Evolutionary conservation across 2,888 invertebrate genomes (phyloP), one percentile per base, ranked within the genome.

Genomic region (Mimachlamys varia): DNA sequence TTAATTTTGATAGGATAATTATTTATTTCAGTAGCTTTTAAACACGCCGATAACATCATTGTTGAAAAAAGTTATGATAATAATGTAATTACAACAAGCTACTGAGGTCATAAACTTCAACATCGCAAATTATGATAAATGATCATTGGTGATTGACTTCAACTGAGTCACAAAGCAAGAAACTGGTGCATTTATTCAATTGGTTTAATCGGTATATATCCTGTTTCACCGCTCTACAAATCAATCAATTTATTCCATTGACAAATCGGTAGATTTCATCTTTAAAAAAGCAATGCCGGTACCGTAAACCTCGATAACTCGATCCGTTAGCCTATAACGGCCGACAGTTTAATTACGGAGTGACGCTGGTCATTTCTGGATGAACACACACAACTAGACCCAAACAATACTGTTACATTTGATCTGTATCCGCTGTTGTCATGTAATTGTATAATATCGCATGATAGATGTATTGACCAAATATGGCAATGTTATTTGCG

Each of bases 401-500:
- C 33, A 15, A 76, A 76, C 76, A 76, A 76, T 76, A 33, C 10
- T 13, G 5, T 15, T 15, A 33, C 76, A 76, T 76, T 76, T 76
- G 76, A 76, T 76, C 76, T 76, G 76, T 62, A 62, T 76, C 33
- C 76, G 12, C 12, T 76, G 76, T 76, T 33, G 76, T 76, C 76
- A 76, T 76, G 76, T 33, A 76, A 76, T 76, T 76, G 76, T 76
- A 33, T 33, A 27, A 76, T 76, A 76, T 76, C 76, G 27, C 76
- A 76, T 76, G 76, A 76, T 76, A 76, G 76, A 76, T 76, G 76
- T 76, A 76, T 76, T 76, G 76, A 76, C 76, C 76, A 76, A 76
- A 76, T 76, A 76, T 76, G 76, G 76, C 33, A 76, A 76, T 76
- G 76, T 33, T 27, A 76, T 27, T 76, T 76, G 76, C 27, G 7